phyloP scores from a whole-genome alignment of 2,888 invertebrate genomes.

The Heteromyza rotundicornis region DNA sequence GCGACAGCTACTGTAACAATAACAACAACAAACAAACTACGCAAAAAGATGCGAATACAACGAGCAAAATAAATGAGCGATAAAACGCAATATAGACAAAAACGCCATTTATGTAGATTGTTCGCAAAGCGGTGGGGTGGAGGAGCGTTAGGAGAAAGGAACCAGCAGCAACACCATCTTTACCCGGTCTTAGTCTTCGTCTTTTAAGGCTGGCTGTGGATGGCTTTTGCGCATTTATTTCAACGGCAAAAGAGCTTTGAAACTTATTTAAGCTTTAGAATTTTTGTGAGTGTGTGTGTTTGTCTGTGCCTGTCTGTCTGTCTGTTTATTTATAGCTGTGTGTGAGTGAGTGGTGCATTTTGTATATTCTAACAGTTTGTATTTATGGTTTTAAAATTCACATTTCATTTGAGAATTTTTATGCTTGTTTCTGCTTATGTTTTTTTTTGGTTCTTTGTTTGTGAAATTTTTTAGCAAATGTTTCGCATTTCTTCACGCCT shows the following conservation, averaged over 20 bases:
- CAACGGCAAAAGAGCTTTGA: background rate
- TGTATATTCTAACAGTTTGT: no score
- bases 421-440: background rate
- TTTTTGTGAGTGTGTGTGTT: background rate
- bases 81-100: conserved; percentile 35
- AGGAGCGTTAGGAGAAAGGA: no score
- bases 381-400: background rate
- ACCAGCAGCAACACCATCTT: no score
- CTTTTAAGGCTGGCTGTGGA: no score
- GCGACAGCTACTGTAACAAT: no score
- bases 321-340: no score
- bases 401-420: background rate
- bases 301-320: background rate
- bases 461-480: background rate
- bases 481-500: background rate
- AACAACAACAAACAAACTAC: background rate
- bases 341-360: no score
- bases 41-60: conserved; percentile 40
- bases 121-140: no score
- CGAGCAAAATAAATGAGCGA: conserved; percentile 55
- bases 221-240: background rate
- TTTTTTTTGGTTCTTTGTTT: conserved; percentile 4
- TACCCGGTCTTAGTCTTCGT: no score
- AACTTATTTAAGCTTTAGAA: no score
- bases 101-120: no score